These are phyloP conservation scores for Dipodomys ordii DNA, from an alignment of 2,113 vertebrate species.

Conservation along the genomic window DNA sequence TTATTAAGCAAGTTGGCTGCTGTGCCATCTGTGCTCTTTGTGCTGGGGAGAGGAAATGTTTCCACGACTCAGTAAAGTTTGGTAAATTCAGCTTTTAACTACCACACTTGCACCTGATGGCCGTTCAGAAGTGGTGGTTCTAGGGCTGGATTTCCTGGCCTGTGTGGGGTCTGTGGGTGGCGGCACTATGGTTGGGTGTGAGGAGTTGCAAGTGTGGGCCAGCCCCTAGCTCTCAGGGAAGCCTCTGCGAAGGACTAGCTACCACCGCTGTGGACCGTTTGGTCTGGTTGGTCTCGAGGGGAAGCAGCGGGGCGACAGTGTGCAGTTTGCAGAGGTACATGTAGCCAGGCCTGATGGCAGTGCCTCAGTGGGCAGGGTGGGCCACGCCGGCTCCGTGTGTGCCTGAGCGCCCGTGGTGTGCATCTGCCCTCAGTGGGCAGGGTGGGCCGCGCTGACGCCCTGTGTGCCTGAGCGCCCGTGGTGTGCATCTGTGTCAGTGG, in stretches of 20 bases:
- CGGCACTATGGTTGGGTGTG: neutral
- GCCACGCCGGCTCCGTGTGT: too few species aligned
- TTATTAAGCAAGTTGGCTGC: neutral
- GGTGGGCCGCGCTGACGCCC: too few species aligned
- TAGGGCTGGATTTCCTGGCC: neutral
- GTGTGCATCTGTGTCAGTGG: too few species aligned
- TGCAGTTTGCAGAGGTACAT: neutral
- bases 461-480: too few species aligned
- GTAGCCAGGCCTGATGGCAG: too few species aligned
- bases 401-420: too few species aligned
- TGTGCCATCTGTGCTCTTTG: too few species aligned
- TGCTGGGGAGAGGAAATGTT: neutral
- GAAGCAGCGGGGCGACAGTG: rapidly evolving
- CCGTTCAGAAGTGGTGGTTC: neutral
- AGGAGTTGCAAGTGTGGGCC: neutral
- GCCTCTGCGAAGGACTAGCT: neutral
- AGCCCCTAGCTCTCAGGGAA: neutral
- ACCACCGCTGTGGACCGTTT: too few species aligned
- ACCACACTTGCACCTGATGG: neutral
- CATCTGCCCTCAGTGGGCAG: too few species aligned
- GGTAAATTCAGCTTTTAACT: neutral
- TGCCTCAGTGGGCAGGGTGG: too few species aligned
- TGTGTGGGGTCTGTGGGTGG: neutral
- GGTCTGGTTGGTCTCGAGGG: neutral
- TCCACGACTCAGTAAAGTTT: neutral